These are phyloP conservation scores for Xestia c-nigrum DNA, from an alignment of 2,888 invertebrate genomes.

Conservation along the genomic window DNA sequence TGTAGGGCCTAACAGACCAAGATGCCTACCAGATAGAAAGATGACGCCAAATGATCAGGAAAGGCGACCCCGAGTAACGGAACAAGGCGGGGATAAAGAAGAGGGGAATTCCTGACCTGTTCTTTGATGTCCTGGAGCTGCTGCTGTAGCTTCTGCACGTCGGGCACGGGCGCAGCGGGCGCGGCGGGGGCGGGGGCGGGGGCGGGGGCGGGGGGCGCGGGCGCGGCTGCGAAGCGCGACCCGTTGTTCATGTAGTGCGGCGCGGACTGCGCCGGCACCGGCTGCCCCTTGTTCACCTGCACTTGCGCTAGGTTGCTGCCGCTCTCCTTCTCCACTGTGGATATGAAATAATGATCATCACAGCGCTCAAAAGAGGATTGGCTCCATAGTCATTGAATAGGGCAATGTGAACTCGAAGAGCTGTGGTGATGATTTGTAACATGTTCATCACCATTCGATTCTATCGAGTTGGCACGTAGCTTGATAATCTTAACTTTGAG, in stretches of 20 bases:
- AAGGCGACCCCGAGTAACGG: too few species aligned
- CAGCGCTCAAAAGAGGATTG: neutral
- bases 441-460: neutral
- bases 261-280: conserved; percentile 84
- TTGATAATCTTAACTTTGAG: neutral
- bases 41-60: too few species aligned
- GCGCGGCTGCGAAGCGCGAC: conserved; percentile 74
- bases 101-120: conserved; percentile 91
- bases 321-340: conserved; percentile 80
- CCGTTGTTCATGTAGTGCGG: conserved; percentile 89
- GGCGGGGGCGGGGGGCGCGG: conserved; percentile 75
- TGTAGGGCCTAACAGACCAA: too few species aligned
- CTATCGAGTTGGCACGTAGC: neutral
- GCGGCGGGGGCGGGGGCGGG: conserved; percentile 61
- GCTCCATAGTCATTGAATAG: neutral
- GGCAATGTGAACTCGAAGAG: neutral
- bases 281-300: conserved; percentile 88
- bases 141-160: conserved; percentile 93
- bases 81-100: neutral
- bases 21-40: too few species aligned
- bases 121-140: conserved; percentile 99
- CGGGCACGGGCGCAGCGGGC: conserved; percentile 79
- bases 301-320: conserved; percentile 86
- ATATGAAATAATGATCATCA: neutral
- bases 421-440: neutral